Conservation (phyloP, 2,888 invertebrate genomes). For the Eumerus sabulonum region DNA sequence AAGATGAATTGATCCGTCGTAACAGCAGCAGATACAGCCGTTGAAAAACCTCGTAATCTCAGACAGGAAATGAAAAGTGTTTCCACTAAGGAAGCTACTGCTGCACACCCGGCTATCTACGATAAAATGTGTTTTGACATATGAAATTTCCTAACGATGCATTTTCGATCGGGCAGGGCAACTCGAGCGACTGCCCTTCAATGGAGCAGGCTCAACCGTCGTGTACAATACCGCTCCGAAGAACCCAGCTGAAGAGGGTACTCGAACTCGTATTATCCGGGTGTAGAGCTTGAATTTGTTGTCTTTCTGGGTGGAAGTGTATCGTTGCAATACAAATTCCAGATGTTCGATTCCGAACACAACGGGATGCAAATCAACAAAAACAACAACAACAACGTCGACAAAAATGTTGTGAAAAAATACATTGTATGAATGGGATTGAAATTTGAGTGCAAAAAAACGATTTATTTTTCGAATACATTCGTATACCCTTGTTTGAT, state of each 20-base stretch:
- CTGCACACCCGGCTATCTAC: constrained; percentile 1
- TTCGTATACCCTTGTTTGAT: too few relatives aligned
- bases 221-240: not conserved
- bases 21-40: constrained; percentile 19
- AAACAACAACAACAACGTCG: too few relatives aligned
- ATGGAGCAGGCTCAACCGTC: constrained; percentile 16
- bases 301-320: constrained; percentile 46
- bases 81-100: constrained; percentile 56
- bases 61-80: constrained; percentile 68
- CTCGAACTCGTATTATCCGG: constrained; percentile 17
- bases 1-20: constrained; percentile 58
- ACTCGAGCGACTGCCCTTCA: constrained; percentile 20
- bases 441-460: constrained; percentile 9
- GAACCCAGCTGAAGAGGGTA: not conserved
- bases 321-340: constrained; percentile 29
- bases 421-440: constrained; percentile 12
- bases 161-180: constrained; percentile 51
- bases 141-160: constrained; percentile 64
- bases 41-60: constrained; percentile 52
- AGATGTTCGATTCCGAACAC: constrained; percentile 33
- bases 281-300: constrained; percentile 46
- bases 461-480: not conserved
- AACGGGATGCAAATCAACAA: too few relatives aligned
- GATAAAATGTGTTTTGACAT: constrained; percentile 65
- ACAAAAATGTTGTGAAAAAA: constrained; percentile 22